phyloP scores from a whole-genome alignment of 2,113 vertebrate genomes.

The Quiscalus mexicanus region DNA sequence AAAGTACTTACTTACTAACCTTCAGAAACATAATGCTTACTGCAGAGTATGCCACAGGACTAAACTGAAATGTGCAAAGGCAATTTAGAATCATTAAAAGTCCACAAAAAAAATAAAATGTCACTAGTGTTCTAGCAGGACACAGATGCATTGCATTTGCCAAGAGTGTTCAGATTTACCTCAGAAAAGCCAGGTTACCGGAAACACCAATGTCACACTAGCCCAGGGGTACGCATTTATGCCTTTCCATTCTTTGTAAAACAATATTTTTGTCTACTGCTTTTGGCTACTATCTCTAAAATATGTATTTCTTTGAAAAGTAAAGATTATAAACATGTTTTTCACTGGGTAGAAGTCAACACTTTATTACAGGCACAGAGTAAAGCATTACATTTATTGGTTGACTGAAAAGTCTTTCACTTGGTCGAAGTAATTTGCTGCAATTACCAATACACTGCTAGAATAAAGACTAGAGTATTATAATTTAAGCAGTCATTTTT shows the following conservation, averaged over 20 bases:
- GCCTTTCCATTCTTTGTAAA: background rate
- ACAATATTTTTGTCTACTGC: background rate
- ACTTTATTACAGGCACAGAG: background rate
- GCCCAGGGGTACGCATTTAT: background rate
- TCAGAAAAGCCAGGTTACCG: background rate
- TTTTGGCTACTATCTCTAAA: background rate
- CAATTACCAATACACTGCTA: background rate
- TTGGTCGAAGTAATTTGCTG: background rate
- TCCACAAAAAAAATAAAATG: background rate
- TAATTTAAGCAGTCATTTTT: background rate
- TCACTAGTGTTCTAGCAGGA: background rate
- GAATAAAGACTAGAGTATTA: background rate
- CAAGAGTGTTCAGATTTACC: background rate
- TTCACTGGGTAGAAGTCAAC: background rate
- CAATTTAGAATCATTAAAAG: background rate
- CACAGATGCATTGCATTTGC: background rate
- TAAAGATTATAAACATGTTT: background rate
- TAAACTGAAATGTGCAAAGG: background rate
- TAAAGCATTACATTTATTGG: background rate
- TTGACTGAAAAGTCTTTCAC: background rate
- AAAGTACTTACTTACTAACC: background rate
- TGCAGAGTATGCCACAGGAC: background rate
- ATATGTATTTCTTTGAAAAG: accelerated
- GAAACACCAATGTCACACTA: background rate
- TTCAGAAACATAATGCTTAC: background rate